Percentiles rank a stretch among this genome's conserved stretches.
Conservation (phyloP, 1,140 invertebrate genomes). For the Eupristina koningsbergeri region DNA sequence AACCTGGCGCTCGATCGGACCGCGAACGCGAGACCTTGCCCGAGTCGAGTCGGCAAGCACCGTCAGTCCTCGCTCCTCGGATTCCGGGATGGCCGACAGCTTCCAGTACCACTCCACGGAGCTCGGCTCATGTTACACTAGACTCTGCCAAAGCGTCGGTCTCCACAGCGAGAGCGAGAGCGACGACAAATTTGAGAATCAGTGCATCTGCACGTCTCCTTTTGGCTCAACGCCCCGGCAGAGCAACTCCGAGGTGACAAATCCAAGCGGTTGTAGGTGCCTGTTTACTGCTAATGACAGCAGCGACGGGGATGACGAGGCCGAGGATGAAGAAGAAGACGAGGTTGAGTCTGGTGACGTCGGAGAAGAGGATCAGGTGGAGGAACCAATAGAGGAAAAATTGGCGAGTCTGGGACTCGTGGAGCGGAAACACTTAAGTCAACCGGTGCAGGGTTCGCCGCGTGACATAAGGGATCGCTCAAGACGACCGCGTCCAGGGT, state of each 20-base stretch:
- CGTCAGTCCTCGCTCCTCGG: slow-evolving; percentile 77
- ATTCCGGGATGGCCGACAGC: slow-evolving; percentile 88
- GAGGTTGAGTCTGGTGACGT: too few relatives aligned
- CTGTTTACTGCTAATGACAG: not conserved
- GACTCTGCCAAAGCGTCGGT: slow-evolving; percentile 33
- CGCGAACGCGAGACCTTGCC: slow-evolving; percentile 17
- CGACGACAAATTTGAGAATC: slow-evolving; percentile 79
- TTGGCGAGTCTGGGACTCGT: slow-evolving; percentile 6
- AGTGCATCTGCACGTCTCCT: slow-evolving; percentile 82
- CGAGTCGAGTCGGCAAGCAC: not conserved
- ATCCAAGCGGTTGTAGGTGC: slow-evolving; percentile 18
- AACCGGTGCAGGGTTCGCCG: slow-evolving; percentile 14
- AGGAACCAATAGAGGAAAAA: not conserved
- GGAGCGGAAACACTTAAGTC: slow-evolving; percentile 31
- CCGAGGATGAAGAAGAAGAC: not conserved
- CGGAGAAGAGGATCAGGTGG: not conserved
- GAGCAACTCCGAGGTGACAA: slow-evolving; percentile 47
- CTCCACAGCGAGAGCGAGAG: slow-evolving; percentile 71
- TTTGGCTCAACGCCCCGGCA: slow-evolving; percentile 80
- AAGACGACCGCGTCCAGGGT: not conserved
- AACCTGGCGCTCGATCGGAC: slow-evolving; percentile 53
- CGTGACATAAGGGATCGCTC: not conserved
- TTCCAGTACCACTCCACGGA: slow-evolving; percentile 71
- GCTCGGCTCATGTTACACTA: slow-evolving; percentile 60
- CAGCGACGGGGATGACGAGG: not conserved